Evolutionary conservation across 2,888 invertebrate species (phyloP).

Genomic region (Acleris cristana): DNA sequence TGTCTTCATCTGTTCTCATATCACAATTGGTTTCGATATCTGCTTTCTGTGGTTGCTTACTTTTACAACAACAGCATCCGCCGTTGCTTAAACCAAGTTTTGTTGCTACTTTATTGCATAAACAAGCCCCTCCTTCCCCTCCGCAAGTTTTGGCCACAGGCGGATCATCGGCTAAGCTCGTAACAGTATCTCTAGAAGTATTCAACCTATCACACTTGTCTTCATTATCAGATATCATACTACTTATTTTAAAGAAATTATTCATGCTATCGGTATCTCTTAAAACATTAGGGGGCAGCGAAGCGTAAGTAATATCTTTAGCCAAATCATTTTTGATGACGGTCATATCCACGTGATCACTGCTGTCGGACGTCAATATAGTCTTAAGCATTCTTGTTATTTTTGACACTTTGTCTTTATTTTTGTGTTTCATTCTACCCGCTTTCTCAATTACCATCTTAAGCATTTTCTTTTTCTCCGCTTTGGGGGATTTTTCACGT

Average conservation of each 20-base stretch:
- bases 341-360: slow-evolving; percentile 51
- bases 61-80: slow-evolving; percentile 52
- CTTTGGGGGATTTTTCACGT: slow-evolving; percentile 47
- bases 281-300: slow-evolving; percentile 54
- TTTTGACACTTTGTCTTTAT: slow-evolving; percentile 53
- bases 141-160: slow-evolving; percentile 21
- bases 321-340: slow-evolving; percentile 48
- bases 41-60: slow-evolving; percentile 39
- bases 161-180: slow-evolving; percentile 41
- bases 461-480: slow-evolving; percentile 59
- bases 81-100: slow-evolving; percentile 51
- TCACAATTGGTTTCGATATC: slow-evolving; percentile 57
- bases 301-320: slow-evolving; percentile 54
- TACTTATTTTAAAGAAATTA: slow-evolving; percentile 54
- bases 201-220: slow-evolving; percentile 39
- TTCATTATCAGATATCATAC: slow-evolving; percentile 38
- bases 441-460: slow-evolving; percentile 60
- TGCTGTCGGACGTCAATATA: slow-evolving; percentile 62
- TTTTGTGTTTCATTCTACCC: slow-evolving; percentile 48
- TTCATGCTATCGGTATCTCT: slow-evolving; percentile 59
- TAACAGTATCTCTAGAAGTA: slow-evolving; percentile 50
- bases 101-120: slow-evolving; percentile 58
- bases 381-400: slow-evolving; percentile 57
- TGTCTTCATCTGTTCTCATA: slow-evolving; percentile 49
- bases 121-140: slow-evolving; percentile 44